Base-by-base conservation (phyloP, 2,113 vertebrate species). In the Cranoglanis bouderius region DNA sequence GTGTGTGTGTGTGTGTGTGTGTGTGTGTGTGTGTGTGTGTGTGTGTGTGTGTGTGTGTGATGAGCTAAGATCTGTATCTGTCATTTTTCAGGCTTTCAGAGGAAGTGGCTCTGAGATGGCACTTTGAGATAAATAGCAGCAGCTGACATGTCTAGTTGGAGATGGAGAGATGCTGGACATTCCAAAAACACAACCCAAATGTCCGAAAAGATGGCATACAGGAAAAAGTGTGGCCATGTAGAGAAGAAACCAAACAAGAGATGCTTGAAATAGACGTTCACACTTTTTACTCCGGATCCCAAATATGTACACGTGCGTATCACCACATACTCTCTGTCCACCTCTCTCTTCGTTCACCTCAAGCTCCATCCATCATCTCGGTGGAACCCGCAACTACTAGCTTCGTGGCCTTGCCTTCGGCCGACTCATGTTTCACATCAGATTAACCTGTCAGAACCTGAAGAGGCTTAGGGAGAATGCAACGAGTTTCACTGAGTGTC, bases 61-160 rank as follows among this genome's bases (percentile, higher is more conserved):
- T 77, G 12, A 55, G 55, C 29, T 93, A 86, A 59, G 94, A 95
- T 94, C 90, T 89, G 90, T 93, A 95, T 95, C 94, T 91, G 90
- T 91, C 92, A 82, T 90, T 92, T 94, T 63, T 43, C 93, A 75
- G 70, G 16, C 72, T 92, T 87, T 91, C 85, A 92, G 86, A 90
- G 89, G 88, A 89, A 89, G 89, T 92, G 35, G 84, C 63, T 40
- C 78, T 12, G 6, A 90, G 91, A 94, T 92, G 26, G 72, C 91
- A 84, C 89, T 88, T 86, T 85, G 87, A 61, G 82, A 32, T 88
- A 51, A 26, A 59, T 89, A 88, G n/a, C 87, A 85, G 90, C 65
- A 92, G 87, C 88, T 92, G 84, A 92, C 89, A 92, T 89, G 90
- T 92, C 90, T n/a, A 78, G 24, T 1, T 19, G 13, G 18, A 57